phyloP scores from a whole-genome alignment of 2,113 vertebrate species.

The Prochilodus magdalenae region DNA sequence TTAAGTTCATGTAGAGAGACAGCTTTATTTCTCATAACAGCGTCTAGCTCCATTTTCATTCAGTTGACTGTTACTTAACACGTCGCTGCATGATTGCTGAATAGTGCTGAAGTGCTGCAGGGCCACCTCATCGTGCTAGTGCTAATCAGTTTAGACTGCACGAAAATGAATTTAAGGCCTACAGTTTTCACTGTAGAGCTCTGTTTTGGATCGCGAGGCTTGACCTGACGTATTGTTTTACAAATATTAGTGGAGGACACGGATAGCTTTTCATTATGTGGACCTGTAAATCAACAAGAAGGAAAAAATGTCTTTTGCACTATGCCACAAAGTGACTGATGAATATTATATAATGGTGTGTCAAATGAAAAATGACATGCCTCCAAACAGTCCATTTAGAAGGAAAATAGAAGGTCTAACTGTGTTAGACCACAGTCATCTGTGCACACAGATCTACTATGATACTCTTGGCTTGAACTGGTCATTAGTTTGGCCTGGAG shows the following conservation, averaged over 20 bases:
- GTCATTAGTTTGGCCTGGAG: slow-evolving; percentile 9
- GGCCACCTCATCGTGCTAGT: neutral
- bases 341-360: neutral
- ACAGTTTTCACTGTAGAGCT: neutral
- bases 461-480: slow-evolving; percentile 10
- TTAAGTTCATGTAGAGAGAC: slow-evolving; percentile 22
- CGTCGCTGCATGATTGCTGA: neutral
- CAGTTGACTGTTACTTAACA: slow-evolving; percentile 8
- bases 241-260: neutral
- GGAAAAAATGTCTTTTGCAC: neutral
- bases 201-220: neutral
- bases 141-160: neutral
- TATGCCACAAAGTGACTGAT: neutral
- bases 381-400: slow-evolving; percentile 25
- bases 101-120: neutral
- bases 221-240: neutral
- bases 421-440: slow-evolving; percentile 17
- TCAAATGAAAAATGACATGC: slow-evolving; percentile 3
- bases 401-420: slow-evolving; percentile 6
- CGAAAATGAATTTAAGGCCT: neutral
- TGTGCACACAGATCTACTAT: slow-evolving; percentile 13
- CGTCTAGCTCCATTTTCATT: slow-evolving; percentile 13
- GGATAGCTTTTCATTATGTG: neutral
- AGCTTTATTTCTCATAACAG: slow-evolving; percentile 30
- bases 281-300: neutral